Evolutionary conservation across 2,888 invertebrate genomes (phyloP), one percentile per base, ranked within the genome.

Genomic region (Drosophila meridionalis): DNA sequence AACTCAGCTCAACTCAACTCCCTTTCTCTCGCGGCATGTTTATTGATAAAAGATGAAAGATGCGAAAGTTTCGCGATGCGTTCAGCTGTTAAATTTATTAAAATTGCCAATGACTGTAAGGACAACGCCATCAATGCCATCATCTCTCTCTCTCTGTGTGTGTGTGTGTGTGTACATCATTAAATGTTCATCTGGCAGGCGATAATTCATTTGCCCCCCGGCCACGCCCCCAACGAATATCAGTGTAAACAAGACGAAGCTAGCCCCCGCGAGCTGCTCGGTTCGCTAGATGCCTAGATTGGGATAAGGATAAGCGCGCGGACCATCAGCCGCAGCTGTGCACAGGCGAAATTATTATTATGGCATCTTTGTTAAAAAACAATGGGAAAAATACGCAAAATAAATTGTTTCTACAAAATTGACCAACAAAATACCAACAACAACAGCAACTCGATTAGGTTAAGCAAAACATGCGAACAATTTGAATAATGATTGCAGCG

Each of bases 1-100:
- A 43, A 14, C 47, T 32, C n/a, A 9, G 0, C 56, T n/a, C 26
- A 26, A 14, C 8, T 28, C 32, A 47, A 65, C 50, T 70, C 40
- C 12, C 55, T 40, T 28, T 30, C 55, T 40, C 42, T 28, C 40
- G n/a, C 56, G 66, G 62, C 71, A 67, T 77, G 87, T 76, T 82
- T 82, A 82, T 82, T 82, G 84, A 85, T 90, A 86, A 86, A 86
- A 89, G 89, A 89, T 90, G 83, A 90, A 90, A 74, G 90, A 89
- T 86, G 86, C 70, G 80, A 76, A 75, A 69, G 69, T 74, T 69
- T 71, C 73, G 88, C 72, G 80, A 72, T 78, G 78, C 85, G 79
- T 78, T 87, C 90, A 81, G 66, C 87, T 80, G 88, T 90, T 87
- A 82, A 89, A 87, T 87, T 90, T 89, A 87, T 89, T 85, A 87